Evolutionary conservation across 2,888 invertebrate species (phyloP).

Genomic region (Pyrocoelia pectoralis): DNA sequence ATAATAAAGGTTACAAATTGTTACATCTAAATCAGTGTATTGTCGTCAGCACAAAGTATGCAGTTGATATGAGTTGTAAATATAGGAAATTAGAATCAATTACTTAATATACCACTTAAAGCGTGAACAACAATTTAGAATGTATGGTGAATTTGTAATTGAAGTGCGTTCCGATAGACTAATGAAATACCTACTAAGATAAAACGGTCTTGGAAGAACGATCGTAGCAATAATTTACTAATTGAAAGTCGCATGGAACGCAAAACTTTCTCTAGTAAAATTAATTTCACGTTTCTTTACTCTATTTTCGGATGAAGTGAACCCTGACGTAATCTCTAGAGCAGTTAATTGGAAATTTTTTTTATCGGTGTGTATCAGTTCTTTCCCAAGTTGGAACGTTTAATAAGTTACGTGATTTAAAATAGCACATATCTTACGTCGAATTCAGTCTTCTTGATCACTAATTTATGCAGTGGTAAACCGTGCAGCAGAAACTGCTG

Average conservation of each 20-base stretch:
- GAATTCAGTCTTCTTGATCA: conserved; percentile 37
- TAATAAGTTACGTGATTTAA: conserved; percentile 35
- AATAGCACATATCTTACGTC: conserved; percentile 38
- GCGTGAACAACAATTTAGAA: no score
- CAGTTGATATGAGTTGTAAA: no score
- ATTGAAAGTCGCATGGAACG: neutral
- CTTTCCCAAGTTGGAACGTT: conserved; percentile 19
- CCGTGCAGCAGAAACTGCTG: conserved; percentile 39
- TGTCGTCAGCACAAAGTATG: no score
- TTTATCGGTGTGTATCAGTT: conserved; percentile 17
- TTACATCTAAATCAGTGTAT: no score
- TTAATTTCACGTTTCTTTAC: neutral
- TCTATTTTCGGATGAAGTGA: conserved; percentile 5
- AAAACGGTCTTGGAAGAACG: neutral
- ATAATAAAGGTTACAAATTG: no score
- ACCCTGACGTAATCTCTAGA: conserved; percentile 10
- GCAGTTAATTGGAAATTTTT: conserved; percentile 13
- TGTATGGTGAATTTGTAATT: no score
- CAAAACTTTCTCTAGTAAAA: conserved; percentile 11
- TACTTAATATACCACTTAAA: no score
- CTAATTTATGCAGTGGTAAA: conserved; percentile 39
- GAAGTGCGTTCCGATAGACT: neutral
- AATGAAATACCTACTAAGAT: no score
- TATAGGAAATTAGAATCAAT: no score
- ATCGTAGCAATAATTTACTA: neutral